Evolutionary conservation across 2,888 invertebrate species (phyloP).

Genomic region (Diplazon laetatorius): DNA sequence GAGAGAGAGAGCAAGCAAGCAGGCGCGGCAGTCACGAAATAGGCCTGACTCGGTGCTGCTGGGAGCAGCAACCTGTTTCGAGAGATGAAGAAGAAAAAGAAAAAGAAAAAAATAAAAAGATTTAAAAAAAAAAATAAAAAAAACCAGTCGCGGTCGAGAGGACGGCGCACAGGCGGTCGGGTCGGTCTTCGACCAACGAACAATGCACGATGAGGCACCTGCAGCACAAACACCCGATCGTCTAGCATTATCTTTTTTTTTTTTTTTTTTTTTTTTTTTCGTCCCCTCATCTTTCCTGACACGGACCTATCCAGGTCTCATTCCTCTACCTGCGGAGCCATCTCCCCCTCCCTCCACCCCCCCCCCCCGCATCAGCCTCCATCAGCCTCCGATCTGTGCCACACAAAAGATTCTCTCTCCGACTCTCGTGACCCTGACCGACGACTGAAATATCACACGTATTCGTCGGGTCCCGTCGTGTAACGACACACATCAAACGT

Average conservation of each 20-base stretch:
- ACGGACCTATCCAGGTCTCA: slow-evolving; percentile 30
- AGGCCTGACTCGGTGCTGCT: slow-evolving; percentile 46
- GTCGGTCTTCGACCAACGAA: slow-evolving; percentile 39
- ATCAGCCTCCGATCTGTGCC: slow-evolving; percentile 23
- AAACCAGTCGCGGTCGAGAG: slow-evolving; percentile 49
- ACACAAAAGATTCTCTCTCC: slow-evolving; percentile 42
- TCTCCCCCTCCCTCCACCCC: no score
- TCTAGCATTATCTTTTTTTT: slow-evolving; percentile 49
- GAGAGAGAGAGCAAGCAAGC: slow-evolving; percentile 34
- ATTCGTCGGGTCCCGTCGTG: slow-evolving; percentile 22
- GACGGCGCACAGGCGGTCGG: slow-evolving; percentile 11
- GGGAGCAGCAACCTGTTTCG: slow-evolving; percentile 65
- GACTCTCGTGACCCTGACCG: slow-evolving; percentile 50
- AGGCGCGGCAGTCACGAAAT: slow-evolving; percentile 48
- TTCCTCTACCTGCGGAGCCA: slow-evolving; percentile 56
- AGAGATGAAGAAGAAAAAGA: no score
- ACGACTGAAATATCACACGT: slow-evolving; percentile 54
- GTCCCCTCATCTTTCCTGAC: slow-evolving; percentile 26
- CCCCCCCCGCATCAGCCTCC: no score
- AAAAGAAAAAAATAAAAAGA: no score
- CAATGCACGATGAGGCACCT: slow-evolving; percentile 58
- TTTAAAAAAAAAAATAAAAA: no score
- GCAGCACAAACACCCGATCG: slow-evolving; percentile 46
- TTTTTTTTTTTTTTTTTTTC: slow-evolving; percentile 13
- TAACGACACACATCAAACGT: slow-evolving; percentile 21